Conservation (phyloP, 2,797 vertebrate genomes). For the Sandelia bainsii region DNA sequence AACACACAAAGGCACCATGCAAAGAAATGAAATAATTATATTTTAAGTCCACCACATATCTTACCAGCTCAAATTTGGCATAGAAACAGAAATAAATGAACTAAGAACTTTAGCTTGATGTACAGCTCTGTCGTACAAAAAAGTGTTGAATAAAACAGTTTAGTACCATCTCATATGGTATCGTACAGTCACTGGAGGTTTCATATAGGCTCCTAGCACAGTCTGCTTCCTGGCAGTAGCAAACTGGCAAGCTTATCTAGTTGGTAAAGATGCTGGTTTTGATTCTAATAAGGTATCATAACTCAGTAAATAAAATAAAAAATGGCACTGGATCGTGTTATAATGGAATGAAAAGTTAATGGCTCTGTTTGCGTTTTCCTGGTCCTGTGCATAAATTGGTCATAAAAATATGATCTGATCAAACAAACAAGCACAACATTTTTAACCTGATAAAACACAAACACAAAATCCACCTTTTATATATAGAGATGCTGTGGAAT, state of each 20-base stretch:
- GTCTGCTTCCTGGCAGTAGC: slow-evolving; percentile 25
- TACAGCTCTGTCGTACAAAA: slow-evolving; percentile 7
- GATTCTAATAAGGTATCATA: not conserved
- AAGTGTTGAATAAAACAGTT: slow-evolving; percentile 10
- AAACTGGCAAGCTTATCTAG: not conserved
- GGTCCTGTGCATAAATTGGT: too few species aligned
- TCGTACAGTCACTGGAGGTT: slow-evolving; percentile 33
- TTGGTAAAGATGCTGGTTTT: not conserved
- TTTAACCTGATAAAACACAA: too few species aligned
- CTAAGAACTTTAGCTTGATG: not conserved
- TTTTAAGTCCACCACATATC: not conserved
- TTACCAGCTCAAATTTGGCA: not conserved
- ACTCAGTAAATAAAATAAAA: not conserved
- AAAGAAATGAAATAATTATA: not conserved
- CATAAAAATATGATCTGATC: too few species aligned
- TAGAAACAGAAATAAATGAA: too few species aligned
- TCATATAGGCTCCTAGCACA: slow-evolving; percentile 15
- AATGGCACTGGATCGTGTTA: too few species aligned
- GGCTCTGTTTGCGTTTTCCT: too few species aligned
- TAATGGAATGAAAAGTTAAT: too few species aligned
- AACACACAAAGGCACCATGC: not conserved
- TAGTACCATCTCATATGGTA: slow-evolving; percentile 7
- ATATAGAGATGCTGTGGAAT: too few species aligned
- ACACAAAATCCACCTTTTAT: too few species aligned
- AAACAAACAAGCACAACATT: too few species aligned